Evolutionary conservation across 2,797 vertebrate species (phyloP).

Genomic region (Vireo griseus): DNA sequence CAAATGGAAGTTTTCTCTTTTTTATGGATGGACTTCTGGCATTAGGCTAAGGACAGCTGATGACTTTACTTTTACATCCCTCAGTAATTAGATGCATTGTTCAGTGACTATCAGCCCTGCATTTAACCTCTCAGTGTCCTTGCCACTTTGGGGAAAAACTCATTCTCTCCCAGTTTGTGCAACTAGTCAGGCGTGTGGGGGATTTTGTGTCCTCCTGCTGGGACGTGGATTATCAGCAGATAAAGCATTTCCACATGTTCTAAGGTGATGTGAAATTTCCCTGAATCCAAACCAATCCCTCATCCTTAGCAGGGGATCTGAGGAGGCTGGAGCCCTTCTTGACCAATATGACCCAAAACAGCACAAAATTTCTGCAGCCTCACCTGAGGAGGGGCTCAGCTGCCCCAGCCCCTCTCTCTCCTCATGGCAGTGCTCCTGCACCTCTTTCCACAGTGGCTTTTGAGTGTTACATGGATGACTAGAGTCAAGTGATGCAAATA

Average conservation of each 20-base stretch:
- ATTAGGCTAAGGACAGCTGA: neutral
- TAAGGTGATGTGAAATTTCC: too few relatives aligned
- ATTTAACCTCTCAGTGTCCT: neutral
- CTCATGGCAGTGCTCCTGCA: accelerated
- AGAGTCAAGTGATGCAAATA: neutral
- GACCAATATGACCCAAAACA: accelerated
- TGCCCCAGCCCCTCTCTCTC: neutral
- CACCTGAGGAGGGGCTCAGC: neutral
- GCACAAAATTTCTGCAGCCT: neutral
- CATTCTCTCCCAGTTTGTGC: neutral
- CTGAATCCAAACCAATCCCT: too few relatives aligned
- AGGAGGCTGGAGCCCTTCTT: neutral
- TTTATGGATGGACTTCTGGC: neutral
- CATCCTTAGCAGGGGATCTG: accelerated
- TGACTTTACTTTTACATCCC: neutral
- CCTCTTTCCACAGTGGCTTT: neutral
- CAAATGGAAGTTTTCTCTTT: neutral
- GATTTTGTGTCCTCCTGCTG: neutral
- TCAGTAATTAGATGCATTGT: neutral
- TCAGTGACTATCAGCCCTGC: neutral
- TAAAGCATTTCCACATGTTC: neutral
- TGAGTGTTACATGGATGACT: neutral
- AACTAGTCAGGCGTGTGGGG: neutral
- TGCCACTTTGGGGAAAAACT: neutral
- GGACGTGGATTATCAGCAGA: neutral